Evolutionary conservation across 1,140 invertebrate genomes (phyloP).

Genomic region (Drosophila aff.): DNA sequence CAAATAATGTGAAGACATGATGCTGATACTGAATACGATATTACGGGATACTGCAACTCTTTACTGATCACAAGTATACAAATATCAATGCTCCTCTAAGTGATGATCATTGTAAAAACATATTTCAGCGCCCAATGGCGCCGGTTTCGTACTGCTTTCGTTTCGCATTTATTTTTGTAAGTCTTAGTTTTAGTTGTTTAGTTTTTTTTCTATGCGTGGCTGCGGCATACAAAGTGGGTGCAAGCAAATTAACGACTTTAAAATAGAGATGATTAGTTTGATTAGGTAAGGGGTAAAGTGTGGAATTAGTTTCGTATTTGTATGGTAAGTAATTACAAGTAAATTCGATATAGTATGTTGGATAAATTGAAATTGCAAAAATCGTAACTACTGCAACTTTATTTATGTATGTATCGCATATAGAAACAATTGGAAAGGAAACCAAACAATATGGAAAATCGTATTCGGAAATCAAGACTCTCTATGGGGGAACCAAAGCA

Average conservation of each 20-base stretch:
- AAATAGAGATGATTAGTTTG: constrained; percentile 66
- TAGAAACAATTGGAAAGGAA: constrained; percentile 49
- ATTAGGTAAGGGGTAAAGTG: constrained; percentile 54
- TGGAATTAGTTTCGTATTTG: constrained; percentile 54
- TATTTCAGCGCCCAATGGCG: constrained; percentile 38
- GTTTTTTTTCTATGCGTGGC: constrained; percentile 82
- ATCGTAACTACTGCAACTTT: constrained; percentile 74
- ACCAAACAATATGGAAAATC: constrained; percentile 20
- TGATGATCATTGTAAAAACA: constrained; percentile 50
- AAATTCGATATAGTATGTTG: constrained; percentile 74
- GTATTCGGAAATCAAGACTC: constrained; percentile 37
- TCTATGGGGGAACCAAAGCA: constrained; percentile 60
- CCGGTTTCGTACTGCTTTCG: constrained; percentile 48
- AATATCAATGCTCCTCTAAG: constrained; percentile 51
- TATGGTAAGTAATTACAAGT: constrained; percentile 77
- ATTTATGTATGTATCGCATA: constrained; percentile 69
- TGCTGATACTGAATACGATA: constrained; percentile 67
- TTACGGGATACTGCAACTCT: constrained; percentile 43
- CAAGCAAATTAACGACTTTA: constrained; percentile 84
- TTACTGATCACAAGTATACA: constrained; percentile 45
- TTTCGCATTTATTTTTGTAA: constrained; percentile 19
- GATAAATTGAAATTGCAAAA: constrained; percentile 77
- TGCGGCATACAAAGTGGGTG: constrained; percentile 85
- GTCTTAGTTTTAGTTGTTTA: constrained; percentile 18
- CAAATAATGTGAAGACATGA: constrained; percentile 68